These are phyloP conservation scores for Hemistola chrysoprasaria DNA, from an alignment of 2,888 invertebrate species.

Conservation along the genomic window DNA sequence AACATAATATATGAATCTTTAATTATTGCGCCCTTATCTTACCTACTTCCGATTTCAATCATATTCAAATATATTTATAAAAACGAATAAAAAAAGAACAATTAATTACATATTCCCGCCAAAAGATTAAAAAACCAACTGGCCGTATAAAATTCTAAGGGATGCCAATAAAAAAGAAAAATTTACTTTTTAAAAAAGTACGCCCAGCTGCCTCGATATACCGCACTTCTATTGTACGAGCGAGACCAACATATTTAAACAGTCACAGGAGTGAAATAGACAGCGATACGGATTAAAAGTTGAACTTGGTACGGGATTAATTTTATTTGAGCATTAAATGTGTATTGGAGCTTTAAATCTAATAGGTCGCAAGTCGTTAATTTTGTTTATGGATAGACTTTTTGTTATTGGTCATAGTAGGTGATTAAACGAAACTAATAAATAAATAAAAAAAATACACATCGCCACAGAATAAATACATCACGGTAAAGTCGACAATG, in stretches of 20 bases:
- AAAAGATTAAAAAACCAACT: slow-evolving; percentile 72
- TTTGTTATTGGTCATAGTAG: slow-evolving; percentile 32
- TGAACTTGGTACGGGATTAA: slow-evolving; percentile 59
- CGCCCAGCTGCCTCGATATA: slow-evolving; percentile 76
- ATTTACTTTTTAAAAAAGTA: slow-evolving; percentile 64
- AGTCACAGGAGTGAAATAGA: slow-evolving; percentile 46
- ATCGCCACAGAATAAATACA: too few relatives aligned
- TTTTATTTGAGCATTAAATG: slow-evolving; percentile 71
- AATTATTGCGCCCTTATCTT: too few relatives aligned
- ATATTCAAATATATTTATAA: slow-evolving; percentile 5
- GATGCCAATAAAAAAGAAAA: slow-evolving; percentile 65
- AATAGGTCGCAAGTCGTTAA: slow-evolving; percentile 60
- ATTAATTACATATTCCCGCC: slow-evolving; percentile 53
- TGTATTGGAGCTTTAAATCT: slow-evolving; percentile 59
- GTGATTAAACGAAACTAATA: slow-evolving; percentile 7
- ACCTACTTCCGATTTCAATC: slow-evolving; percentile 6
- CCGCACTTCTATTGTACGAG: slow-evolving; percentile 50
- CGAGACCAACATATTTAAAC: slow-evolving; percentile 36
- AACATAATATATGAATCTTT: too few relatives aligned
- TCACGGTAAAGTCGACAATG: too few relatives aligned
- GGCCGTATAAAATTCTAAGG: slow-evolving; percentile 67
- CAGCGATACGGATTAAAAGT: slow-evolving; percentile 57
- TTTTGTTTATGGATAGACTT: slow-evolving; percentile 57
- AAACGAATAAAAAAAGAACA: slow-evolving; percentile 34
- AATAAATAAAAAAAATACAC: too few relatives aligned